A percentile compares a stretch with the other conserved stretches of the same genome.
Evolutionary conservation across 2,113 vertebrate genomes (phyloP).

Genomic region (Vidua macroura): DNA sequence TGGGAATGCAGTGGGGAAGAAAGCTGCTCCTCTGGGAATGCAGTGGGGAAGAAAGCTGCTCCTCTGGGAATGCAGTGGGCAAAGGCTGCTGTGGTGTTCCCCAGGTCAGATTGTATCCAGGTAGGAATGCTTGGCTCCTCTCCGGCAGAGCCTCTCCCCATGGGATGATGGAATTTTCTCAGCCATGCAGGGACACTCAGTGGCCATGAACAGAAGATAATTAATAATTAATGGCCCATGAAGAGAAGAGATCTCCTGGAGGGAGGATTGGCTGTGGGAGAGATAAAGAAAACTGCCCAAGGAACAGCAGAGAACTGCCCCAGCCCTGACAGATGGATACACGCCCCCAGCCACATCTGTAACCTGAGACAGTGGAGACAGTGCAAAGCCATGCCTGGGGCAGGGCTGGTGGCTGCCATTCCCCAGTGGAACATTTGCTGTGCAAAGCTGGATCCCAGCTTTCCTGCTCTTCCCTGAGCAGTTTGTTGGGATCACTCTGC

Average conservation of each 20-base stretch:
- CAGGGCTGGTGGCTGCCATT: fast-evolving
- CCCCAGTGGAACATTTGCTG: not conserved
- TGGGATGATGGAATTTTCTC: not conserved
- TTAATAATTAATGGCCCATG: too few species aligned
- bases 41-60: not conserved
- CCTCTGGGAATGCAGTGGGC: not conserved
- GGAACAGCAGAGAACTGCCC: not conserved
- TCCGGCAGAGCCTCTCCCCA: not conserved
- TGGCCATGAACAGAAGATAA: not conserved
- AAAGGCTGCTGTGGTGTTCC: not conserved
- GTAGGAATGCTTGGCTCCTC: not conserved
- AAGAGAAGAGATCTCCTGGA: not conserved
- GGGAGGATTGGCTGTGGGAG: not conserved
- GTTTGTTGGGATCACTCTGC: not conserved
- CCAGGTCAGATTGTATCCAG: not conserved
- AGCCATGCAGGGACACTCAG: not conserved
- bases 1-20: not conserved
- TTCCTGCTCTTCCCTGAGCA: not conserved
- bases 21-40: too few species aligned
- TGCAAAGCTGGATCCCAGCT: not conserved
- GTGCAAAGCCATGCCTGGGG: too few species aligned
- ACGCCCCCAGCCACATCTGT: not conserved
- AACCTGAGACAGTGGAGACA: not conserved
- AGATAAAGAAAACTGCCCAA: not conserved
- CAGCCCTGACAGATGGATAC: not conserved